These are phyloP conservation scores for Caenorhabditis briggsae DNA, from an alignment of 1,140 invertebrate species.

Conservation along the genomic window DNA sequence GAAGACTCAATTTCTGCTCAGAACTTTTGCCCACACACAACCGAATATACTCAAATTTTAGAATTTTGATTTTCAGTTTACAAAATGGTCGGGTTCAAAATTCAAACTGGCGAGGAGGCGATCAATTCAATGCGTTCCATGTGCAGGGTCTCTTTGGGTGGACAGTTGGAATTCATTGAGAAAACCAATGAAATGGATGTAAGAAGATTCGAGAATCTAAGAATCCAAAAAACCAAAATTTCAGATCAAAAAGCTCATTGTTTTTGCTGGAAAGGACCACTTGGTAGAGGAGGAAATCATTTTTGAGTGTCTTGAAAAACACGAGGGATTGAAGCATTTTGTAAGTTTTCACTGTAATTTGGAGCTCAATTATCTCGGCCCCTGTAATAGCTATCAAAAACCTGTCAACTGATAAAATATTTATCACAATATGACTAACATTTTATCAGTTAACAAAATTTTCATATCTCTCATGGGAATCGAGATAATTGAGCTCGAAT, in stretches of 20 bases:
- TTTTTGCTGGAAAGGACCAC: conserved; percentile 59
- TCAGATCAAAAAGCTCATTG: conserved; percentile 35
- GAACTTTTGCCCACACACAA: no score
- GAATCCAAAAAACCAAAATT: not conserved
- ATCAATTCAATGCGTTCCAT: conserved; percentile 40
- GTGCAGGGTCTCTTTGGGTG: conserved; percentile 54
- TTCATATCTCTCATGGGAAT: no score
- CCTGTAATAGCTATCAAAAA: no score
- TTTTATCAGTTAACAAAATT: no score
- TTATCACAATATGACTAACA: no score
- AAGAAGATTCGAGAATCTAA: not conserved
- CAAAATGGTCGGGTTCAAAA: conserved; percentile 43
- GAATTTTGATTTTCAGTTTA: conserved; percentile 59
- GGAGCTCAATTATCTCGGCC: not conserved
- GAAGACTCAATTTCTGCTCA: no score
- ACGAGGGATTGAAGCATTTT: conserved; percentile 33
- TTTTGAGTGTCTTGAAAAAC: conserved; percentile 44
- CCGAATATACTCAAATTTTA: no score
- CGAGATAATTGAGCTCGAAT: no score
- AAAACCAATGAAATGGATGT: conserved; percentile 19
- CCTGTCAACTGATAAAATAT: no score
- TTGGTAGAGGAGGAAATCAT: conserved; percentile 56
- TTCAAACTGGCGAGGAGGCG: conserved; percentile 29
- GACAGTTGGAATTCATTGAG: conserved; percentile 33
- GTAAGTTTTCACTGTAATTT: conserved; percentile 19